These are phyloP conservation scores for Melanerpes formicivorus DNA, from an alignment of 2,113 vertebrate species.

Conservation along the genomic window DNA sequence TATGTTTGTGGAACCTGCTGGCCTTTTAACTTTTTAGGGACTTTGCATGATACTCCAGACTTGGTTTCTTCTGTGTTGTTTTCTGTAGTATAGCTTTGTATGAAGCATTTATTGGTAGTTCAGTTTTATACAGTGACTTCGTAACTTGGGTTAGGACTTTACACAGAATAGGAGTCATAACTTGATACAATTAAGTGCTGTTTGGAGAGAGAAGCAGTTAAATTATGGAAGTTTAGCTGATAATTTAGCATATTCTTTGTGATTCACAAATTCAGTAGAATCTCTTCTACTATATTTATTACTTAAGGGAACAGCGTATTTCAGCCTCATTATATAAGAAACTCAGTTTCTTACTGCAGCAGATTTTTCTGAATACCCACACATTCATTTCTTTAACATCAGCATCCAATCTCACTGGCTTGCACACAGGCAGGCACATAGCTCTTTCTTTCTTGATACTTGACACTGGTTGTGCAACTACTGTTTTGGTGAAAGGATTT, in stretches of 20 bases:
- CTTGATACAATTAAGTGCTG: not conserved
- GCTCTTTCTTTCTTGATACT: constrained; percentile 40
- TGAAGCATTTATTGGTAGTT: not conserved
- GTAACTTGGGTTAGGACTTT: not conserved
- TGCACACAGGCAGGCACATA: not conserved
- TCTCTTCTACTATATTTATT: constrained; percentile 8
- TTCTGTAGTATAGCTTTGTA: not conserved
- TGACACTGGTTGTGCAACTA: not conserved
- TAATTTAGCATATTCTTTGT: not conserved
- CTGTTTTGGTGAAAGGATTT: constrained; percentile 46
- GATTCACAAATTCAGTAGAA: not conserved
- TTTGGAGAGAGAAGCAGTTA: not conserved
- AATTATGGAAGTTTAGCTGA: not conserved
- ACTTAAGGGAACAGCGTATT: not conserved
- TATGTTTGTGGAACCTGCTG: not conserved
- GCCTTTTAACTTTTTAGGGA: not conserved
- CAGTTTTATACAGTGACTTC: not conserved
- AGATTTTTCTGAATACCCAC: not conserved
- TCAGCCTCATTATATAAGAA: not conserved
- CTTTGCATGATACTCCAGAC: not conserved
- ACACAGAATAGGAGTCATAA: not conserved
- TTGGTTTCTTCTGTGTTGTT: not conserved
- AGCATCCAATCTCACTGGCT: constrained; percentile 4
- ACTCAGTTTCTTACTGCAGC: constrained; percentile 4
- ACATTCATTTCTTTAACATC: constrained; percentile 24